A percentile compares a stretch with the other conserved stretches of the same genome.
These are phyloP conservation scores for Sebastiscus tertius DNA, from an alignment of 2,797 vertebrate species.

Conservation along the genomic window DNA sequence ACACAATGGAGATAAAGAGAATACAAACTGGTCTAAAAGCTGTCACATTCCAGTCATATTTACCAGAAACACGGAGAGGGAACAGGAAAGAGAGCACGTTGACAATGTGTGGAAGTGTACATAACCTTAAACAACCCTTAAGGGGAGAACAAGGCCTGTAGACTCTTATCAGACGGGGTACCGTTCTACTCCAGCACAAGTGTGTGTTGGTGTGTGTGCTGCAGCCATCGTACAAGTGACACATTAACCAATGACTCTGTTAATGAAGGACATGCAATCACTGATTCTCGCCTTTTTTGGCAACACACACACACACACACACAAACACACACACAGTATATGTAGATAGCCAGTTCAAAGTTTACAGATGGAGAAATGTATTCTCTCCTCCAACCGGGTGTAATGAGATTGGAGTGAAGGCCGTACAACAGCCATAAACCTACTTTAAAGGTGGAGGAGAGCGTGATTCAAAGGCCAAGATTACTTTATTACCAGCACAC, in stretches of 20 bases:
- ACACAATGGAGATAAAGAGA: conserved; percentile 18
- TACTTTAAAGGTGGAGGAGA: conserved; percentile 30
- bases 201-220: conserved; percentile 20
- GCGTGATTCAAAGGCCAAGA: conserved; percentile 15
- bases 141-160: conserved; percentile 19
- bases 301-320: conserved; percentile 28
- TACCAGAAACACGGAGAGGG: conserved; percentile 35
- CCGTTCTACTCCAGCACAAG: conserved; percentile 20
- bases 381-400: conserved; percentile 2
- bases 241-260: conserved; percentile 81
- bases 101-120: conserved; percentile 57
- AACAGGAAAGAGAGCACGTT: conserved; percentile 24
- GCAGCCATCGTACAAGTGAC: conserved; percentile 67
- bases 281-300: conserved; percentile 62
- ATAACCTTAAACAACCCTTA: conserved; percentile 53
- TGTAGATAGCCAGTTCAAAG: conserved; percentile 72
- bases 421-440: conserved; percentile 56
- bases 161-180: conserved; percentile 55
- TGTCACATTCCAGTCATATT: conserved; percentile 51
- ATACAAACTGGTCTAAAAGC: conserved; percentile 16
- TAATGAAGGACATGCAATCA: conserved; percentile 79
- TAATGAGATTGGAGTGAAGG: conserved; percentile 47
- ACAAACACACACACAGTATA: conserved; percentile 17
- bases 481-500: conserved; percentile 40
- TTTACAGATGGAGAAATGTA: conserved; percentile 59